A percentile compares a stretch with the other conserved stretches of the same genome.
These are phyloP conservation scores for Gastrophryne carolinensis DNA, from an alignment of 2,797 vertebrate genomes.

Conservation along the genomic window DNA sequence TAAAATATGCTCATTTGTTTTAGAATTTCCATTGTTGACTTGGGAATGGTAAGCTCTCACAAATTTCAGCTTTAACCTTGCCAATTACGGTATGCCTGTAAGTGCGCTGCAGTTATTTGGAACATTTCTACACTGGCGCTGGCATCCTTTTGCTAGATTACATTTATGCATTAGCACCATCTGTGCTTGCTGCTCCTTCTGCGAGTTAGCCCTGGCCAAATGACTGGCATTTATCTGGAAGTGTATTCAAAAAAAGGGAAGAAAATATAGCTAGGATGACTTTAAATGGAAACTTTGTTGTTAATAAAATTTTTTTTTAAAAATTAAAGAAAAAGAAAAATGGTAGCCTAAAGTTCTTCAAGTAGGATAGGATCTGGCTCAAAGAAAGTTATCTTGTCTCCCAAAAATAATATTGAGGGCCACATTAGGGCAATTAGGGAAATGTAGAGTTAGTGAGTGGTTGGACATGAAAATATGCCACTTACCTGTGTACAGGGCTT, in stretches of 20 bases:
- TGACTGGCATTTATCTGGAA: conserved; percentile 95
- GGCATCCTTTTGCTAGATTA: conserved; percentile 94
- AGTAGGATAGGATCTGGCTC: no score
- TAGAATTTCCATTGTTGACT: conserved; percentile 65
- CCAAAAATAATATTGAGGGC: no score
- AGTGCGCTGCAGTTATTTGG: conserved; percentile 92
- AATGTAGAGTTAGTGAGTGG: no score
- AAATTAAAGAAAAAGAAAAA: conserved; percentile 54
- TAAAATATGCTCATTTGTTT: conserved; percentile 65
- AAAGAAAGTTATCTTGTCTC: no score
- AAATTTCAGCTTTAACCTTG: conserved; percentile 76
- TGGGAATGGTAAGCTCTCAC: conserved; percentile 67
- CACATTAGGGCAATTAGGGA: no score
- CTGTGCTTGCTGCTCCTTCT: conserved; percentile 97
- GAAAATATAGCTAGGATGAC: conserved; percentile 55
- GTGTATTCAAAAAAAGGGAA: conserved; percentile 60
- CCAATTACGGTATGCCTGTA: conserved; percentile 73
- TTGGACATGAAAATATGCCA: no score
- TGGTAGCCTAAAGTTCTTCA: no score
- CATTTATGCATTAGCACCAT: conserved; percentile 99
- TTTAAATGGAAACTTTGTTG: conserved; percentile 73
- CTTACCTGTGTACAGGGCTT: no score
- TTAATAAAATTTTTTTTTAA: conserved; percentile 65
- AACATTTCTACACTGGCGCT: conserved; percentile 83
- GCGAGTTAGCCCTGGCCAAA: conserved; percentile 88